These are phyloP conservation scores for Bemisia tabaci DNA, from an alignment of 1,140 invertebrate species.

Conservation along the genomic window DNA sequence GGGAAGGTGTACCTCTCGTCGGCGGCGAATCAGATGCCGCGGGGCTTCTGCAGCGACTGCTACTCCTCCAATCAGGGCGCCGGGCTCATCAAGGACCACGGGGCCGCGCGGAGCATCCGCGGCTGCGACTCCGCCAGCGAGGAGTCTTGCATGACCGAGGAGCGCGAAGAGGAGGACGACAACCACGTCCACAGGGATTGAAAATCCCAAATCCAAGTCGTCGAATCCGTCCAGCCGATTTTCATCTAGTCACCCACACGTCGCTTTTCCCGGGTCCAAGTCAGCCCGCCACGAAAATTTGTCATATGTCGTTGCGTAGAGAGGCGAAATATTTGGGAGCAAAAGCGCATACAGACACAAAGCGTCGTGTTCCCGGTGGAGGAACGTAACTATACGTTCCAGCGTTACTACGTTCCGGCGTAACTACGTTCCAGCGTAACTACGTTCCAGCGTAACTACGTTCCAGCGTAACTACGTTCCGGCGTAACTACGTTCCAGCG, in stretches of 20 bases:
- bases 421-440: too few relatives aligned
- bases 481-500: too few relatives aligned
- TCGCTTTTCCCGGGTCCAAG: too few relatives aligned
- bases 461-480: too few relatives aligned
- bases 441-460: too few relatives aligned
- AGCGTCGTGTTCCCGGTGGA: too few relatives aligned
- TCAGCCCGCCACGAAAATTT: too few relatives aligned
- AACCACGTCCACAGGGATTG: not conserved
- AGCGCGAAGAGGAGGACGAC: conserved; percentile 18
- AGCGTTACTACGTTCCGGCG: too few relatives aligned
- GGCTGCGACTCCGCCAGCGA: conserved; percentile 20
- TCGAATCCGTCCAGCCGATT: not conserved
- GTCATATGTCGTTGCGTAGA: too few relatives aligned
- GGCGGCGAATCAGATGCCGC: conserved; percentile 21
- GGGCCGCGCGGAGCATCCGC: conserved; percentile 8
- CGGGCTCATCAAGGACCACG: conserved; percentile 13
- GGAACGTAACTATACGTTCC: too few relatives aligned
- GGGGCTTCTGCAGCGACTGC: conserved; percentile 28
- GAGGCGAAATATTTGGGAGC: too few relatives aligned
- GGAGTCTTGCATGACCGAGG: conserved; percentile 19
- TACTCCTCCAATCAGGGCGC: conserved; percentile 27
- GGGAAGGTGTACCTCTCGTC: conserved; percentile 27
- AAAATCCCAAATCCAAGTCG: not conserved
- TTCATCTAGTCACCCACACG: not conserved
- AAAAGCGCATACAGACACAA: too few relatives aligned